Evolutionary conservation across 2,888 invertebrate species (phyloP), one percentile per base, ranked within the genome.

Genomic region (Gymnoscelis rufifasciata): DNA sequence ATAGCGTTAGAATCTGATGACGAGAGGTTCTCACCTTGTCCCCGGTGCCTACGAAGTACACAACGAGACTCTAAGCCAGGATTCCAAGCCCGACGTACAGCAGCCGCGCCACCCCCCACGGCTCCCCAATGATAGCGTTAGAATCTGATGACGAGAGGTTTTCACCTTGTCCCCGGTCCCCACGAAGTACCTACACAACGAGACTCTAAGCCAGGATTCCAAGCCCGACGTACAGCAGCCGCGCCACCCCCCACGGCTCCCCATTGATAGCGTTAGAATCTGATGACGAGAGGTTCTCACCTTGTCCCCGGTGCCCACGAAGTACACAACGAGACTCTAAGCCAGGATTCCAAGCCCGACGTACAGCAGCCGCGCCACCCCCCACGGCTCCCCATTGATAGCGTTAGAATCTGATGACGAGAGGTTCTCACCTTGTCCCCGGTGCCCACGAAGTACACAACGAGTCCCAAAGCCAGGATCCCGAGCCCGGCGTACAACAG

Each of bases 251-350:
- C 84, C 93, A 94, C 59, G 94, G 93, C 60, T 92, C 92, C 55
- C 92, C 92, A 57, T 89, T 89, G 64, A 90, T 89, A 56, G 92
- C 92, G n/a, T n/a, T n/a, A n/a, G n/a, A n/a, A n/a, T n/a, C n/a
- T n/a, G n/a, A n/a, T n/a, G n/a, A n/a, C n/a, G n/a, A n/a, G n/a
- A n/a, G n/a, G n/a, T n/a, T n/a, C n/a, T 89, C 55, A 83, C 92
- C 86, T 95, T 95, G 88, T 96, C 96, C 68, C 95, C 95, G 57
- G 95, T 95, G 63, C 95, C 95, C 58, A 96, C 95, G 88, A 96
- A 95, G 75, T 95, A 94, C 66, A 96, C 94, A 64, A 96, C 94
- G 67, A 95, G 91, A 46, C 96, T 96, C 60, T 96, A 89, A 14
- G 95, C 94, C 51, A 95, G 92, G 13, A 93, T 94, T 59, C 93